Evolutionary conservation across 2,888 invertebrate species (phyloP), one percentile per base, ranked within the genome.

Genomic region (Morpho achilles): DNA sequence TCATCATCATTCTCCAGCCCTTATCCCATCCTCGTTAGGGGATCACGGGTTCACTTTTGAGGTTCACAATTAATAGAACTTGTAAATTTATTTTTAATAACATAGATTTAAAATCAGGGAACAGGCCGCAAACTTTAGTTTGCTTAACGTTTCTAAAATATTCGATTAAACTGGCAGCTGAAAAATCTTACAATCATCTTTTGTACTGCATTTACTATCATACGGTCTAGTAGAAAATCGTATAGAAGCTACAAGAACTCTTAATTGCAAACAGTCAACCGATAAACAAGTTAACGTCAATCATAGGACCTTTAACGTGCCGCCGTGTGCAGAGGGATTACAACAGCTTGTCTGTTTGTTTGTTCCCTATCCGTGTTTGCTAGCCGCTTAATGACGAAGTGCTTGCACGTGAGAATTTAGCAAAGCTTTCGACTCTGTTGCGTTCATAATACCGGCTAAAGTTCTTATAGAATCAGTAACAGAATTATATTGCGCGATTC

Each of bases 311-410:
- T 55, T 62, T 51, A 59, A 46, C 62, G 60, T 55, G 47, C 60
- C 54, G 44, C 59, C 59, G 72, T 77, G 68, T 73, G 70, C 73
- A 67, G 66, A 72, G 66, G 73, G 76, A 79, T 80, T 75, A 76
- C 69, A 67, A 65, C 68, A 71, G 72, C 71, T 73, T 75, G 74
- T 74, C 62, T 72, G 73, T 73, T 68, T 75, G 71, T 76, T 69
- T 71, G 71, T 66, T 54, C 62, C 62, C 69, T 68, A 71, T 67
- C 67, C 64, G 60, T 77, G 76, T 79, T 77, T 77, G 69, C 65
- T 41, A 61, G 65, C 53, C 70, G 71, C 76, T 76, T 75, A 74
- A 74, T 74, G 74, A 74, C 61, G 59, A 60, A 50, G 62, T 58
- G 43, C 43, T 50, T 56, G 59, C 40, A 10, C n/a, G 48, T 7